These are phyloP conservation scores for Pica pica DNA, from an alignment of 2,113 vertebrate genomes.

Conservation along the genomic window DNA sequence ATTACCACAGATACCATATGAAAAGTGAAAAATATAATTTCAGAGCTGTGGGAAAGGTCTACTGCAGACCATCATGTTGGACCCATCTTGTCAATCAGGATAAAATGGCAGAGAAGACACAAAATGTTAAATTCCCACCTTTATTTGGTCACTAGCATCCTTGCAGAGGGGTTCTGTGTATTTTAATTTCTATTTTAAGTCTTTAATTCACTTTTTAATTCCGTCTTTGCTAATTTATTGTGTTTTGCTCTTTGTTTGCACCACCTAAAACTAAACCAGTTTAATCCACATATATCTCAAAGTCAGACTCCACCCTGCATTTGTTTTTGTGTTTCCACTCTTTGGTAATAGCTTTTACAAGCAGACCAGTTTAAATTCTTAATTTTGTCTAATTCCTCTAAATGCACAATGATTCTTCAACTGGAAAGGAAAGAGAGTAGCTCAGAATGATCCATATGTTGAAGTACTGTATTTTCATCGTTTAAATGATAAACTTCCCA, in stretches of 20 bases:
- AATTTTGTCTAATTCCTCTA: constrained; percentile 50
- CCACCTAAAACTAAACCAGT: not conserved
- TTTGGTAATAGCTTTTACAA: not conserved
- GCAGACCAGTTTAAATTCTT: constrained; percentile 40
- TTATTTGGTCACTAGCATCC: not conserved
- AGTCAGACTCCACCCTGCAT: not conserved
- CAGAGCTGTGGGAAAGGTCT: not conserved
- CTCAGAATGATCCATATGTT: constrained; percentile 61
- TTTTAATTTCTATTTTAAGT: not conserved
- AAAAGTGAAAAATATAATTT: not conserved
- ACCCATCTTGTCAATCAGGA: not conserved
- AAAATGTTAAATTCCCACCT: not conserved
- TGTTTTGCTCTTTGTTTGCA: not conserved
- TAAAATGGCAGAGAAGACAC: not conserved
- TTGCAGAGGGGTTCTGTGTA: not conserved
- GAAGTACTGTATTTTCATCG: constrained; percentile 49
- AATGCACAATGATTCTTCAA: constrained; percentile 46
- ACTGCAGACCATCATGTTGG: not conserved
- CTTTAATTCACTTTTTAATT: not conserved
- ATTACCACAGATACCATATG: not conserved
- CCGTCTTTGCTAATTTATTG: not conserved
- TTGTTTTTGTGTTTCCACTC: not conserved
- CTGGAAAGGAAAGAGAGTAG: constrained; percentile 41
- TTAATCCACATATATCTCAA: not conserved
- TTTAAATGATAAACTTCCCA: constrained; percentile 57